A percentile compares a stretch with the other conserved stretches of the same genome.
phyloP scores from a whole-genome alignment of 2,113 vertebrate genomes.

The Tautogolabrus adspersus region DNA sequence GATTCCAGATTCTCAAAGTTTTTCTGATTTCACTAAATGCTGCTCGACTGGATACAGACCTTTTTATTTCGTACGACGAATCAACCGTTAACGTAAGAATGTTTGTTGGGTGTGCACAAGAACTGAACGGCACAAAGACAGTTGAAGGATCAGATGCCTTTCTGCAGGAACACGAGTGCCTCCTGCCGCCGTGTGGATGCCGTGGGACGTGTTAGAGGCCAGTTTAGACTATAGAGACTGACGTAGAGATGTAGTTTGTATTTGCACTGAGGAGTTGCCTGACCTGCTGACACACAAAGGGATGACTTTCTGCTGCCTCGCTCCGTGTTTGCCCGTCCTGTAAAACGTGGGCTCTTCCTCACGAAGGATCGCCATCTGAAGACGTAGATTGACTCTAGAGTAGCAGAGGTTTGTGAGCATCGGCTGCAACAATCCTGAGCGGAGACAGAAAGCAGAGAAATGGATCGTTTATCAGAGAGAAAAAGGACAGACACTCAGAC shows the following conservation, averaged over 20 bases:
- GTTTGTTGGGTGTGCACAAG: conserved; percentile 53
- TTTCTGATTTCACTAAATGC: not conserved
- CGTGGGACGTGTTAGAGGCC: not conserved
- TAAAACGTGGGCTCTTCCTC: not conserved
- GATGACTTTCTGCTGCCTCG: conserved; percentile 33
- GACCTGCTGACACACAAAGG: conserved; percentile 32
- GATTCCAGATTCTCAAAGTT: not conserved
- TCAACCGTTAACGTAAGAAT: not conserved
- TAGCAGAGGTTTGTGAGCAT: not conserved
- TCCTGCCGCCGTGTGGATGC: not conserved
- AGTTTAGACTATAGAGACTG: conserved; percentile 42
- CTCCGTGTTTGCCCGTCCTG: not conserved
- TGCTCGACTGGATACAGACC: not conserved
- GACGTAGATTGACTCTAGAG: conserved; percentile 2
- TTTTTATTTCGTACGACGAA: not conserved
- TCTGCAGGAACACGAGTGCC: conserved; percentile 3
- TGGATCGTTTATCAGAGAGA: conserved; percentile 5
- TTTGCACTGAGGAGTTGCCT: conserved; percentile 63
- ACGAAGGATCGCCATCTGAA: not conserved
- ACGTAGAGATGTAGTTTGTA: conserved; percentile 41
- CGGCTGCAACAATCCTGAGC: conserved; percentile 12
- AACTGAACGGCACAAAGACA: conserved; percentile 6
- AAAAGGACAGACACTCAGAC: not conserved
- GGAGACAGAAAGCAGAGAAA: conserved; percentile 1
- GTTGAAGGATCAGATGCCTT: conserved; percentile 1